Conservation (phyloP, 2,888 invertebrate genomes). For the Oscheius sp. region DNA sequence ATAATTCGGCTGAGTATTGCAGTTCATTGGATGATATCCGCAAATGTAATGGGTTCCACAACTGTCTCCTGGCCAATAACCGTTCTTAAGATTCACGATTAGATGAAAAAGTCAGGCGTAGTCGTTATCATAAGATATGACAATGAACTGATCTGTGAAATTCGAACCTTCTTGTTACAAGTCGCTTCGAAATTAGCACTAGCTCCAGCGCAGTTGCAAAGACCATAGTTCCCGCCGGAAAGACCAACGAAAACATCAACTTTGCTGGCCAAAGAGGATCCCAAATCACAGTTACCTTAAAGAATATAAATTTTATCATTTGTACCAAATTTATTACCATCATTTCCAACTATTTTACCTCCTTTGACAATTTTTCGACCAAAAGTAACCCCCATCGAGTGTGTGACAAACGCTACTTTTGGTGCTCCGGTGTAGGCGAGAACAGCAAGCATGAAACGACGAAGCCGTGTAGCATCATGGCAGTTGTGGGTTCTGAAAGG, state of each 20-base stretch:
- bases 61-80: constrained; percentile 55
- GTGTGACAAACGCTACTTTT: constrained; percentile 48
- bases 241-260: constrained; percentile 63
- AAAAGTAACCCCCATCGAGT: constrained; percentile 63
- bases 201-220: constrained; percentile 61
- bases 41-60: constrained; percentile 45
- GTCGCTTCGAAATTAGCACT: constrained; percentile 48
- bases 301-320: background rate
- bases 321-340: constrained; percentile 32
- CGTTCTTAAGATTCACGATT: constrained; percentile 32
- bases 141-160: no score
- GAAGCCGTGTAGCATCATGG: constrained; percentile 43
- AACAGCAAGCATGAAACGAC: constrained; percentile 56
- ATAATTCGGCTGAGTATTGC: constrained; percentile 31
- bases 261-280: constrained; percentile 46
- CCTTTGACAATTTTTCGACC: constrained; percentile 56
- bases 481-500: constrained; percentile 53
- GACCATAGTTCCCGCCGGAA: constrained; percentile 63
- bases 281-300: constrained; percentile 50
- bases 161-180: constrained; percentile 51
- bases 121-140: no score
- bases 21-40: constrained; percentile 31
- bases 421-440: constrained; percentile 46
- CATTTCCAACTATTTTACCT: constrained; percentile 40
- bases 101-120: background rate